These are phyloP conservation scores for Alethe castanea DNA, from an alignment of 2,113 vertebrate genomes.

Conservation along the genomic window DNA sequence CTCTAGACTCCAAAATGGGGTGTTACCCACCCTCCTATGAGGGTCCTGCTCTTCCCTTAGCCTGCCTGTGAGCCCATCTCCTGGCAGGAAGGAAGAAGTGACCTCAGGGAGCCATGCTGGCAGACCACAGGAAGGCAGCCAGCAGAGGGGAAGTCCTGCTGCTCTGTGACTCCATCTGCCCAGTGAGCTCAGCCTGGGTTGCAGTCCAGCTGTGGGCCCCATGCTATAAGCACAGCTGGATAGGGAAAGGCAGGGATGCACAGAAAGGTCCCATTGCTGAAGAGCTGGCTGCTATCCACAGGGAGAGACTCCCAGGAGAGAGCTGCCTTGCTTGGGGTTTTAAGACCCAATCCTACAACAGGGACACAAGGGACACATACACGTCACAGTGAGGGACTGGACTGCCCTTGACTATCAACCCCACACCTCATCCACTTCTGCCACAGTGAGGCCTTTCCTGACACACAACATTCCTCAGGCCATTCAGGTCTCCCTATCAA, in stretches of 20 bases:
- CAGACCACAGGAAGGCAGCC: neutral
- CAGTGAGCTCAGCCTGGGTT: fast-evolving
- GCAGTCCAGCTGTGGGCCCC: neutral
- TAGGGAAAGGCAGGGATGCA: neutral
- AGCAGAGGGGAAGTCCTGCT: neutral
- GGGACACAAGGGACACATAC: neutral
- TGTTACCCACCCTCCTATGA: neutral
- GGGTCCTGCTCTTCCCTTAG: neutral
- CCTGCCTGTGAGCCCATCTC: neutral
- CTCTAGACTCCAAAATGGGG: neutral
- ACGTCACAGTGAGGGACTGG: neutral
- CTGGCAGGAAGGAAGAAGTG: conserved; percentile 34
- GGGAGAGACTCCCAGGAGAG: neutral
- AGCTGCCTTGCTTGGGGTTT: neutral
- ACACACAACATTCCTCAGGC: neutral
- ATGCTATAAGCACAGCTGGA: neutral
- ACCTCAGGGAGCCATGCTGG: neutral
- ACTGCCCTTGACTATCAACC: neutral
- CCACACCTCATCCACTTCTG: neutral
- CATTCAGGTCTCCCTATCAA: neutral
- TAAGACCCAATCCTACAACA: neutral
- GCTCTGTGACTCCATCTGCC: neutral
- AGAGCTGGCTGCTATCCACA: neutral
- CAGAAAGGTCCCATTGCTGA: neutral
- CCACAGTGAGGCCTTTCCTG: neutral